Percentiles rank a stretch among this genome's conserved stretches.
Conservation (phyloP, 2,113 vertebrate genomes). For the Oryzias curvinotus region DNA sequence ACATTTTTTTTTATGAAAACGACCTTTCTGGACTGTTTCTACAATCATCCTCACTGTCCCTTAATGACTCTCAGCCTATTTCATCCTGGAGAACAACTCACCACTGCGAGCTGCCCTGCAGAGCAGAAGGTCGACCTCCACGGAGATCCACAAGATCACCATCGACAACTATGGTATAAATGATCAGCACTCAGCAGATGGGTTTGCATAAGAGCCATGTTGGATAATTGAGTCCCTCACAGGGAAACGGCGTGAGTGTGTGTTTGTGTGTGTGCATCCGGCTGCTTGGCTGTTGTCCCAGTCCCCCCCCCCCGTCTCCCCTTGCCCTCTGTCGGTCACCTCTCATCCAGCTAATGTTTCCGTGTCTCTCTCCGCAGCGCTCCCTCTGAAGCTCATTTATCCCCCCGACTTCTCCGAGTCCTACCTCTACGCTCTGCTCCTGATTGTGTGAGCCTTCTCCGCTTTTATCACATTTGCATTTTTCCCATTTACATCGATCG, state of each 20-base stretch:
- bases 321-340: neutral
- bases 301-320: neutral
- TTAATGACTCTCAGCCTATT: slow-evolving; percentile 76
- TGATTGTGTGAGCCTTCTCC: slow-evolving; percentile 85
- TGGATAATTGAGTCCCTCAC: slow-evolving; percentile 11
- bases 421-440: slow-evolving; percentile 86
- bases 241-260: neutral
- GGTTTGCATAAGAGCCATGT: neutral
- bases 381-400: slow-evolving; percentile 88
- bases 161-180: slow-evolving; percentile 86
- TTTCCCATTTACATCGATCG: neutral
- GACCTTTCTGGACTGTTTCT: neutral
- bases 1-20: neutral
- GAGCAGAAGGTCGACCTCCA: slow-evolving; percentile 79
- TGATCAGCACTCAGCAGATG: slow-evolving; percentile 9
- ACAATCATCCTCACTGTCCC: neutral
- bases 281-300: neutral
- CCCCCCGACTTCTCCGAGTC: slow-evolving; percentile 91
- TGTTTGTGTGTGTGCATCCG: neutral
- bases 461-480: slow-evolving; percentile 29
- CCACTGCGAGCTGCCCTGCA: slow-evolving; percentile 76
- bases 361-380: slow-evolving; percentile 78
- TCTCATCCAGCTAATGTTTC: slow-evolving; percentile 23
- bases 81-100: slow-evolving; percentile 86
- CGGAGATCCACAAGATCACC: slow-evolving; percentile 81